These are phyloP conservation scores for Agrenia bidenticulata DNA, from an alignment of 2,888 invertebrate genomes.

Conservation along the genomic window DNA sequence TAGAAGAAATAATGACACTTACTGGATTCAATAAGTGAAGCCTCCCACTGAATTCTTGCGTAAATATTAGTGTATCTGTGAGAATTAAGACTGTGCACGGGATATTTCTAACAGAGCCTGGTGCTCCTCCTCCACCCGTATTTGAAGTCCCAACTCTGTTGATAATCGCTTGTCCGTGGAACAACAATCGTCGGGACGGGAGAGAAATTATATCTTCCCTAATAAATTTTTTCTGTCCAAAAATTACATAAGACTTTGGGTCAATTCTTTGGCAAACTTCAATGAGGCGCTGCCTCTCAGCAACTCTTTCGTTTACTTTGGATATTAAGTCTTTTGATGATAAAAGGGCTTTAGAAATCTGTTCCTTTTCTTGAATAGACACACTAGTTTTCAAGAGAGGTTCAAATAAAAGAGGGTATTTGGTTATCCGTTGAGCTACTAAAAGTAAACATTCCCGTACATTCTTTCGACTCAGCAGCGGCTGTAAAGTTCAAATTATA, in stretches of 20 bases:
- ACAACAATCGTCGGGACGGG: slow-evolving; percentile 48
- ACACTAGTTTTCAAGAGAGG: slow-evolving; percentile 87
- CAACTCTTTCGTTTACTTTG: slow-evolving; percentile 89
- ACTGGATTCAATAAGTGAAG: slow-evolving; percentile 51
- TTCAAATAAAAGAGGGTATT: slow-evolving; percentile 89
- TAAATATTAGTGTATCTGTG: slow-evolving; percentile 50
- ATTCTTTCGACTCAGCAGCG: slow-evolving; percentile 87
- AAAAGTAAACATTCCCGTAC: slow-evolving; percentile 93
- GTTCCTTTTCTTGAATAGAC: slow-evolving; percentile 77
- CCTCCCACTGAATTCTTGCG: slow-evolving; percentile 48
- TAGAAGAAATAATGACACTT: slow-evolving; percentile 18
- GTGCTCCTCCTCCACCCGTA: slow-evolving; percentile 22
- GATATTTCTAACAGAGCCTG: slow-evolving; percentile 34
- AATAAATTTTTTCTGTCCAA: slow-evolving; percentile 61
- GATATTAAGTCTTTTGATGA: slow-evolving; percentile 70
- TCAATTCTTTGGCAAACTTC: slow-evolving; percentile 92
- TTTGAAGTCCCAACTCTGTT: slow-evolving; percentile 41
- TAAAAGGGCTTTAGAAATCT: slow-evolving; percentile 69
- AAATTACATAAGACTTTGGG: slow-evolving; percentile 84
- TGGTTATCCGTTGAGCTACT: slow-evolving; percentile 91
- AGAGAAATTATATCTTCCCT: slow-evolving; percentile 46
- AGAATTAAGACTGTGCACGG: slow-evolving; percentile 50
- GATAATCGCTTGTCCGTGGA: slow-evolving; percentile 49
- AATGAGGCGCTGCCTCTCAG: slow-evolving; percentile 83
- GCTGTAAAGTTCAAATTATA: slow-evolving; percentile 62